A percentile compares a stretch with the other conserved stretches of the same genome.
Evolutionary conservation across 1,140 invertebrate species (phyloP).

Genomic region (Armadillidium nasatum): DNA sequence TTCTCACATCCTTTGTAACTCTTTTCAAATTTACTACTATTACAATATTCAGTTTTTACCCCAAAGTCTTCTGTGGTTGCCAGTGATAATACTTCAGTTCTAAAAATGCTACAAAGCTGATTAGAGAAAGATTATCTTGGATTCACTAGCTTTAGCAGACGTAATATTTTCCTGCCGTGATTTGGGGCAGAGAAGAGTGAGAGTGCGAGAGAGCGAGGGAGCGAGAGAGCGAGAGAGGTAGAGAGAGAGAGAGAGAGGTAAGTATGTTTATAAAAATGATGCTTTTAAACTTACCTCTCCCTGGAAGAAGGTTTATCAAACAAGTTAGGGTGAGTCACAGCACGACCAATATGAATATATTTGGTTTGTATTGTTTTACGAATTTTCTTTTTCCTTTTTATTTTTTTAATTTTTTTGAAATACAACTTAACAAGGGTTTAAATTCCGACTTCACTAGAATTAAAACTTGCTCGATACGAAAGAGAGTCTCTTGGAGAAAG

Average conservation of each 20-base stretch:
- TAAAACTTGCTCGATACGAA: slow-evolving; percentile 1
- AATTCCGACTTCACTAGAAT: background rate
- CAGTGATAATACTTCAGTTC: background rate
- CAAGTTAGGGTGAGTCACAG: background rate
- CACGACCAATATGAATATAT: background rate
- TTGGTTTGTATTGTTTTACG: background rate
- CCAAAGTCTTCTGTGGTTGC: background rate
- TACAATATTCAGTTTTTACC: background rate
- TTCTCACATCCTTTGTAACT: background rate
- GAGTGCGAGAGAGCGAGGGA: no score
- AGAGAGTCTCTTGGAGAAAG: background rate
- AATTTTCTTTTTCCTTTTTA: no score
- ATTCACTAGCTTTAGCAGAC: background rate
- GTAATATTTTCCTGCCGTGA: background rate
- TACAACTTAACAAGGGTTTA: background rate
- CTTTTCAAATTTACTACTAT: slow-evolving; percentile 7
- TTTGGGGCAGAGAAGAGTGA: background rate
- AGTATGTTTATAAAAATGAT: background rate
- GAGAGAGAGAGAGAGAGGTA: no score
- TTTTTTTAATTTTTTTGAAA: background rate
- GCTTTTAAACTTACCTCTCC: background rate
- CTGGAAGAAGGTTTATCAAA: background rate
- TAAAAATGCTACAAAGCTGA: slow-evolving; percentile 8
- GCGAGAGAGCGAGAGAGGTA: no score
- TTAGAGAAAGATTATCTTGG: background rate